A percentile compares a stretch with the other conserved stretches of the same genome.
phyloP scores from a whole-genome alignment of 2,888 invertebrate genomes.

The Drosophila planitibia region DNA sequence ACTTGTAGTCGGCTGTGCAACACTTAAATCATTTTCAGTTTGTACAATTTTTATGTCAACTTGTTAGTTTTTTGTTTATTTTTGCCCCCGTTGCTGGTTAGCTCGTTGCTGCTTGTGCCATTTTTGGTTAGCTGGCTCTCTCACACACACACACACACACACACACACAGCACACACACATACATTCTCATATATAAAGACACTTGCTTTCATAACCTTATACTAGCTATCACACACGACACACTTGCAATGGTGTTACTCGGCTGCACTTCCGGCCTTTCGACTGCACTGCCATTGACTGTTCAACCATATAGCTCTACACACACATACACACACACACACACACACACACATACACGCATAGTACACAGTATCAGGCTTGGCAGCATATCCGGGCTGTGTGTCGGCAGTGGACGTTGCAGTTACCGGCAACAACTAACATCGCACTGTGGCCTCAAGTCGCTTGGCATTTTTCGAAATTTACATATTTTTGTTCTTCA shows the following conservation, averaged over 20 bases:
- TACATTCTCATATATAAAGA: constrained; percentile 17
- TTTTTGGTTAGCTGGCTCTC: constrained; percentile 63
- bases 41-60: constrained; percentile 78
- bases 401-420: constrained; percentile 51
- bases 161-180: constrained; percentile 11
- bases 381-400: constrained; percentile 63
- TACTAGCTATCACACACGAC: constrained; percentile 28
- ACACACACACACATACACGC: constrained; percentile 13
- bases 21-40: constrained; percentile 78
- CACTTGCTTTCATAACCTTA: constrained; percentile 10
- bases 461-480: not conserved
- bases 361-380: constrained; percentile 59
- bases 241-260: constrained; percentile 66
- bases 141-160: constrained; percentile 20
- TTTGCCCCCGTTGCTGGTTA: constrained; percentile 11
- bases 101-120: constrained; percentile 46
- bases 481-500: not conserved
- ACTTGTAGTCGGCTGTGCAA: constrained; percentile 18
- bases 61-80: constrained; percentile 27
- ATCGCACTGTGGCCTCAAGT: constrained; percentile 31
- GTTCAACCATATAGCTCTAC: constrained; percentile 66
- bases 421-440: constrained; percentile 23
- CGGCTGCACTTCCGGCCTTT: constrained; percentile 76
- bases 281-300: constrained; percentile 68
- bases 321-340: constrained; percentile 15